phyloP scores from a whole-genome alignment of 2,797 vertebrate genomes.

The Erethizon dorsatum region DNA sequence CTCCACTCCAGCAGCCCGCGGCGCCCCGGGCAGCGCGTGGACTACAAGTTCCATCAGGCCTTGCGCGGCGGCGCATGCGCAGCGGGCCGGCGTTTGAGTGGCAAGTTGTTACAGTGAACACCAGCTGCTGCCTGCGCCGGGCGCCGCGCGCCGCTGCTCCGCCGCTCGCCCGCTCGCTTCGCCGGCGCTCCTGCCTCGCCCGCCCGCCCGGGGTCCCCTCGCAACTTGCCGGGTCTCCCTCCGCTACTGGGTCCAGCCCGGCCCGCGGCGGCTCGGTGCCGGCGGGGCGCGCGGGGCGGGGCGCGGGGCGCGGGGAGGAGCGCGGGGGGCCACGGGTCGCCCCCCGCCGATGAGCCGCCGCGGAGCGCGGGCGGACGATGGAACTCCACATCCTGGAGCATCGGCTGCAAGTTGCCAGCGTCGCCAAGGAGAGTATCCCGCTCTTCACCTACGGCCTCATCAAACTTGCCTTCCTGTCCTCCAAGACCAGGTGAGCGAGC shows the following conservation, averaged over 20 bases:
- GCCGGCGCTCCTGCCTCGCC: constrained; percentile 70
- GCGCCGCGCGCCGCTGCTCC: constrained; percentile 91
- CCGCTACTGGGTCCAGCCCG: constrained; percentile 62
- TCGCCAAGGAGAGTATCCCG: constrained; percentile 97
- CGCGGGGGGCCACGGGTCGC: constrained; percentile 76
- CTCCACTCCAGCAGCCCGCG: neutral
- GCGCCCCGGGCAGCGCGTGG: neutral
- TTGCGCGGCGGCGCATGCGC: constrained; percentile 83
- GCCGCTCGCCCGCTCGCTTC: constrained; percentile 73
- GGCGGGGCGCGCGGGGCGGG: constrained; percentile 75
- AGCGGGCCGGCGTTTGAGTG: constrained; percentile 93
- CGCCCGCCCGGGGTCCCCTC: constrained; percentile 72
- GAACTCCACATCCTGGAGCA: constrained; percentile 99
- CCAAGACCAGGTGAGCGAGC: constrained; percentile 96
- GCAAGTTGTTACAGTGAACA: constrained; percentile 96
- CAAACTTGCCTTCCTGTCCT: constrained; percentile 98
- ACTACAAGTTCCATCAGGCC: constrained; percentile 92
- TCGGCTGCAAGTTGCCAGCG: constrained; percentile 97
- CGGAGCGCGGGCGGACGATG: constrained; percentile 96
- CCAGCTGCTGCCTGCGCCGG: constrained; percentile 89
- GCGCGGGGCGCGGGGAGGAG: constrained; percentile 74
- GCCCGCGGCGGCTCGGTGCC: constrained; percentile 71
- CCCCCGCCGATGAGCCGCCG: constrained; percentile 91
- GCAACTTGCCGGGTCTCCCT: constrained; percentile 74
- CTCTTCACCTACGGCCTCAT: constrained; percentile 98